phyloP scores from a whole-genome alignment of 2,888 invertebrate species.

The Yponomeuta malinellus region DNA sequence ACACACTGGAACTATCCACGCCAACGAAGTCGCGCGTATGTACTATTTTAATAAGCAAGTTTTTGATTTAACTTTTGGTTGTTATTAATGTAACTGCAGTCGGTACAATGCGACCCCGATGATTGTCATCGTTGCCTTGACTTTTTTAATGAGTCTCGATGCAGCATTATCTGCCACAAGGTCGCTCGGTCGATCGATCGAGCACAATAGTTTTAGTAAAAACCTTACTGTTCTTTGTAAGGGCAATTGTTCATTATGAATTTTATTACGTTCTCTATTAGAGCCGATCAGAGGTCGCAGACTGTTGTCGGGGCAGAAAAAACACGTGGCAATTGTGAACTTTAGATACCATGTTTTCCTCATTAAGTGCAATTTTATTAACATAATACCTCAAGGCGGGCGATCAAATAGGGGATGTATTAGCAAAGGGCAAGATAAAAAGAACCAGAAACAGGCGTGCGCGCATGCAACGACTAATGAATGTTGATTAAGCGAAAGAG shows the following conservation, averaged over 20 bases:
- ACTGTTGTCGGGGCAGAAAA: constrained; percentile 19
- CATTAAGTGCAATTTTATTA: neutral
- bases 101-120: neutral
- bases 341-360: neutral
- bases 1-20: too few relatives aligned
- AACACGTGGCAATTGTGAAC: constrained; percentile 7
- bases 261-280: neutral
- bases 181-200: neutral
- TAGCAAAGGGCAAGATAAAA: too few relatives aligned
- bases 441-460: too few relatives aligned
- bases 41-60: too few relatives aligned
- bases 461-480: too few relatives aligned
- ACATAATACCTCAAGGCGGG: too few relatives aligned
- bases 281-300: neutral
- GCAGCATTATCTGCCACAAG: neutral
- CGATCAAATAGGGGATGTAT: too few relatives aligned
- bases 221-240: neutral
- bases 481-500: too few relatives aligned
- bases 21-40: too few relatives aligned
- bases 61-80: neutral
- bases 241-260: neutral
- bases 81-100: neutral
- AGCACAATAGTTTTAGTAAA: neutral
- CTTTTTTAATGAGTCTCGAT: neutral
- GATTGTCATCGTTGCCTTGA: neutral